Percentiles rank a stretch among this genome's conserved stretches.
These are phyloP conservation scores for Antrozous pallidus DNA, from an alignment of 2,797 vertebrate species.

Conservation along the genomic window DNA sequence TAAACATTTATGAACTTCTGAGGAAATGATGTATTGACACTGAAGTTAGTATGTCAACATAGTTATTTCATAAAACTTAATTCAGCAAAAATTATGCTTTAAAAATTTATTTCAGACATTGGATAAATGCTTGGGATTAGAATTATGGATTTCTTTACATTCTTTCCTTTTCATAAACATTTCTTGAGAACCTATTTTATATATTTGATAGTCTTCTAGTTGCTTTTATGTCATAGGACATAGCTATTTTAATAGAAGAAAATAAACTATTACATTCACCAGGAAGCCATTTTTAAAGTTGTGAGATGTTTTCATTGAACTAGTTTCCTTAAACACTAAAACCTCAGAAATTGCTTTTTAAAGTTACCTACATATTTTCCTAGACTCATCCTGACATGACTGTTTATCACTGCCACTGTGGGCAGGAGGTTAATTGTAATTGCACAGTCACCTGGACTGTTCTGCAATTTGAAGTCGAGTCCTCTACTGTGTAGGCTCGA, in stretches of 20 bases:
- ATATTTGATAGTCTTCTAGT: not conserved
- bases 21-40: not conserved
- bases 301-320: constrained; percentile 18
- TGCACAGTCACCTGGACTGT: constrained; percentile 78
- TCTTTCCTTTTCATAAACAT: not conserved
- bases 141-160: not conserved
- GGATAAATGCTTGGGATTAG: not conserved
- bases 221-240: not conserved
- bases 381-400: constrained; percentile 64
- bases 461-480: constrained; percentile 80
- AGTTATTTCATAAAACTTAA: not conserved
- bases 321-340: constrained; percentile 64
- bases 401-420: constrained; percentile 78
- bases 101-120: not conserved
- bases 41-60: not conserved
- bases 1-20: not conserved
- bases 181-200: not conserved
- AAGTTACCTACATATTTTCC: constrained; percentile 55
- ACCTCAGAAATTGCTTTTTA: constrained; percentile 66
- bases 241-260: not conserved
- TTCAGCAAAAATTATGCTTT: not conserved
- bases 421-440: constrained; percentile 85
- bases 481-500: constrained; percentile 76
- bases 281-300: not conserved
- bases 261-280: not conserved